These are phyloP conservation scores for Coenobita brevimanus DNA, from an alignment of 1,140 invertebrate genomes.

Conservation along the genomic window DNA sequence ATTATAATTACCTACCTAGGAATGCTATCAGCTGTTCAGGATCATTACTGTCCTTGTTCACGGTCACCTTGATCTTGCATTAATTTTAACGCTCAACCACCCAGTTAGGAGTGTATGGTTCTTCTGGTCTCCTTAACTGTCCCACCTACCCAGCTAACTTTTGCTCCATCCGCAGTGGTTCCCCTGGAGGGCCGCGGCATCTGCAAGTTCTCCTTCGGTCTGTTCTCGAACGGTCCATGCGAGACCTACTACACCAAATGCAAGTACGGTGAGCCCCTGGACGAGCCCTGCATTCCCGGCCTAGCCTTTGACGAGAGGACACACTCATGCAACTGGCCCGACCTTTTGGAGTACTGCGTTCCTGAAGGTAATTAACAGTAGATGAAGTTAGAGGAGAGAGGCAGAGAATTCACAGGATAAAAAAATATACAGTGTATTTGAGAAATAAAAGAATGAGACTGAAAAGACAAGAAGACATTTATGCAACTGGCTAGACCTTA, in stretches of 20 bases:
- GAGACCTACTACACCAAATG: conserved; percentile 91
- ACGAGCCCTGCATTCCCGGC: conserved; percentile 87
- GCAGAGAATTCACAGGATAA: not conserved
- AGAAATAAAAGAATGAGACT: not conserved
- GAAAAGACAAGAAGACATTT: conserved; percentile 82
- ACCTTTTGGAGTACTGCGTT: conserved; percentile 89
- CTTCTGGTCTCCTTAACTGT: not conserved
- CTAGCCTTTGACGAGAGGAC: conserved; percentile 90
- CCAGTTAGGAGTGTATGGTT: too few relatives aligned
- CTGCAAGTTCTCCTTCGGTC: conserved; percentile 90
- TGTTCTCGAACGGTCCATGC: conserved; percentile 87
- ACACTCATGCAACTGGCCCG: conserved; percentile 94
- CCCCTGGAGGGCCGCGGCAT: conserved; percentile 82
- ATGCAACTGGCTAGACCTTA: conserved; percentile 94
- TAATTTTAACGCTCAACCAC: too few relatives aligned
- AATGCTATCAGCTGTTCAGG: too few relatives aligned
- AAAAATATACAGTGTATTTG: not conserved
- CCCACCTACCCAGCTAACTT: not conserved
- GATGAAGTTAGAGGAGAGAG: not conserved
- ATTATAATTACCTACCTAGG: too few relatives aligned
- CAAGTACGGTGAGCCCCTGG: conserved; percentile 84
- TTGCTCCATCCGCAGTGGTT: conserved; percentile 78
- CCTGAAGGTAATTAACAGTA: conserved; percentile 81
- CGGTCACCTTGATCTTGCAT: too few relatives aligned
- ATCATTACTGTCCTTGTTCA: too few relatives aligned